Conservation (phyloP, 2,113 vertebrate genomes). For the Apus apus region DNA sequence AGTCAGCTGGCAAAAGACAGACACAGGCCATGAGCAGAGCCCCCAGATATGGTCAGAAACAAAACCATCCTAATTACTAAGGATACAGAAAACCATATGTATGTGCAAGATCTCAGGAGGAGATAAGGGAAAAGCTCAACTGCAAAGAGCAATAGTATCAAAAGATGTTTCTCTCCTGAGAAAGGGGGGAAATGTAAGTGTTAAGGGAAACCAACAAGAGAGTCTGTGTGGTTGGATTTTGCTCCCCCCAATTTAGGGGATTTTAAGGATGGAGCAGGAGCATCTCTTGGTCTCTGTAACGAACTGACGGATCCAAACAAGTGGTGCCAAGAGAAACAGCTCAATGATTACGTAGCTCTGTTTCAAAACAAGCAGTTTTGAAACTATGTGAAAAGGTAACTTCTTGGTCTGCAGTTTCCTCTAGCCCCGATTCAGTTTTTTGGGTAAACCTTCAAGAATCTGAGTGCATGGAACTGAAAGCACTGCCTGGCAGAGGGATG, state of each 20-base stretch:
- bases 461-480: not conserved
- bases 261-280: not conserved
- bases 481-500: not conserved
- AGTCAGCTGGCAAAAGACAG: not conserved
- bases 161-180: not conserved
- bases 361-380: not conserved
- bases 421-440: not conserved
- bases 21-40: not conserved
- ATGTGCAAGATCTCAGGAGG: not conserved
- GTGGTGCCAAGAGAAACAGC: not conserved
- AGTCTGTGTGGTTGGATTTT: not conserved
- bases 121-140: not conserved
- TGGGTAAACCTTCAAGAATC: not conserved
- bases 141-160: not conserved
- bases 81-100: conserved; percentile 15
- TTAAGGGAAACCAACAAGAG: not conserved
- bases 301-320: not conserved
- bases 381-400: not conserved
- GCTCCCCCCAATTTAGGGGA: not conserved
- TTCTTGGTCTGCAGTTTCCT: not conserved
- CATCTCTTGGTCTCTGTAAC: not conserved
- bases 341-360: fast-evolving
- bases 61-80: conserved; percentile 35
- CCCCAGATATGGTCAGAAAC: not conserved
- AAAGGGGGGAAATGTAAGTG: not conserved